Evolutionary conservation across 2,888 invertebrate species (phyloP).

Genomic region (Iselma pallidipennis): DNA sequence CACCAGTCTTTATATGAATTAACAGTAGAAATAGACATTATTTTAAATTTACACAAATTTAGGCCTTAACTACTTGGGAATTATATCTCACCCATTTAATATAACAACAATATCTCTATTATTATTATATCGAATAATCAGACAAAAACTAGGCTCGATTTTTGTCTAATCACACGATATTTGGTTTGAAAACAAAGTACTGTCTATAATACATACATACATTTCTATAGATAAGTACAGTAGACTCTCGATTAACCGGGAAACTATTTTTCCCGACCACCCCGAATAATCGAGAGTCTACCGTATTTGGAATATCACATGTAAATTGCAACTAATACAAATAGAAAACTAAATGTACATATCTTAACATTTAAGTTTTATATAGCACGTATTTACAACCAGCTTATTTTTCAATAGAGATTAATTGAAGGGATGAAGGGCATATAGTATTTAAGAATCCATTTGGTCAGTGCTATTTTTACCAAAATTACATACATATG

Average conservation of each 20-base stretch:
- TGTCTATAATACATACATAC: too few species aligned
- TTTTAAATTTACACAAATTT: conserved; percentile 14
- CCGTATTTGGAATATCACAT: conserved; percentile 21
- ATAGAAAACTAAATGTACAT: conserved; percentile 15
- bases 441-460: too few species aligned
- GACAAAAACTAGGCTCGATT: neutral
- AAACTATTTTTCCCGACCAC: too few species aligned
- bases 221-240: too few species aligned
- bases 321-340: conserved; percentile 16
- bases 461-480: too few species aligned
- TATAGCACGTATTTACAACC: neutral
- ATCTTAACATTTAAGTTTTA: neutral
- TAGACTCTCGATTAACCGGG: too few species aligned
- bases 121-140: neutral
- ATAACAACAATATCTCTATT: neutral
- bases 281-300: too few species aligned
- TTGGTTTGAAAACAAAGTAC: too few species aligned
- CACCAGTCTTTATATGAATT: neutral
- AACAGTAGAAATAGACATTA: neutral
- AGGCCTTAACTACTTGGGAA: conserved; percentile 24
- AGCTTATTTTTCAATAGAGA: neutral
- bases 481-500: too few species aligned
- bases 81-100: conserved; percentile 10
- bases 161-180: too few species aligned
- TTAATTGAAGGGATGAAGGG: neutral